A percentile compares a stretch with the other conserved stretches of the same genome.
Conservation (phyloP, 2,113 vertebrate genomes). For the Paradisaea rubra region DNA sequence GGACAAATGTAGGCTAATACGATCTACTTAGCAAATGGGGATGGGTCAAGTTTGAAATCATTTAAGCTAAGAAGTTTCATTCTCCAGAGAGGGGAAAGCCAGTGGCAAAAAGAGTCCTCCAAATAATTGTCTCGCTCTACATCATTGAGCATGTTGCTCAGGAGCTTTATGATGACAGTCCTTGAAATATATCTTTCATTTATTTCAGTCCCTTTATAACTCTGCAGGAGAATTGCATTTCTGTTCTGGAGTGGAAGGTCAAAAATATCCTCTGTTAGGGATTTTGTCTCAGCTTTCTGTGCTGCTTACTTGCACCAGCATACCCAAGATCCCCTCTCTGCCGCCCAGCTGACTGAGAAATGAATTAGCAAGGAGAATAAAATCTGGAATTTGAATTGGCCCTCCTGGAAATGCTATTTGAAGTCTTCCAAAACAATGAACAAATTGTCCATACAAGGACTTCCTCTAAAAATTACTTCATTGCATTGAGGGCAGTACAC, state of each 20-base stretch:
- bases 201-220: not conserved
- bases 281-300: not conserved
- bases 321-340: not conserved
- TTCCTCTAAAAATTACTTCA: conserved; percentile 15
- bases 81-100: not conserved
- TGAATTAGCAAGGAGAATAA: not conserved
- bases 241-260: not conserved
- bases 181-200: not conserved
- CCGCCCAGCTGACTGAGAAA: not conserved
- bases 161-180: not conserved
- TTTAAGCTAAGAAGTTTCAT: not conserved
- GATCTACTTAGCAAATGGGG: not conserved
- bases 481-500: not conserved
- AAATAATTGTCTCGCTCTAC: not conserved
- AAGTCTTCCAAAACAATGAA: not conserved
- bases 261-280: not conserved
- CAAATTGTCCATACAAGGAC: not conserved
- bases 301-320: not conserved
- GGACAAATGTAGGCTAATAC: not conserved
- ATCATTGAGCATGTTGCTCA: not conserved
- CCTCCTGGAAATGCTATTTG: not conserved
- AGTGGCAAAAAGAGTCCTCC: not conserved
- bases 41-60: not conserved
- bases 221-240: not conserved
- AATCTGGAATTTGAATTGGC: not conserved